Conservation (phyloP, 1,140 invertebrate species). For the Cydia strobilella region DNA sequence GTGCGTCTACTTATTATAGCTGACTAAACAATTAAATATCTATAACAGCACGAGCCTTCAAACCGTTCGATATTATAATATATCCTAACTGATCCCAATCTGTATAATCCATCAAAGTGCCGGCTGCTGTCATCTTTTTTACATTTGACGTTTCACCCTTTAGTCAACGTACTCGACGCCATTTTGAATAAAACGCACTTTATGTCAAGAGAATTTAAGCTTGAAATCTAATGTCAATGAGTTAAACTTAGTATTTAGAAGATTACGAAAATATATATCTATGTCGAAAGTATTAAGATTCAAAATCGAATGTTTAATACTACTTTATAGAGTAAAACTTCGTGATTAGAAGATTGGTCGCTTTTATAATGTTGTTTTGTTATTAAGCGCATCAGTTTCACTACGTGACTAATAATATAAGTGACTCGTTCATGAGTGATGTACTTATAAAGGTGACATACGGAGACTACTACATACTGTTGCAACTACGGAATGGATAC, state of each 20-base stretch:
- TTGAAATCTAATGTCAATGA: not conserved
- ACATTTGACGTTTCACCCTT: constrained; percentile 1
- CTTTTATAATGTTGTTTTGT: not conserved
- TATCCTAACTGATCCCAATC: not conserved
- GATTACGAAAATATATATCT: not conserved
- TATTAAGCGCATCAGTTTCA: not conserved
- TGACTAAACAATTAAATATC: constrained; percentile 7
- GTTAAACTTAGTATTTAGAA: not conserved
- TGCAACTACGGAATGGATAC: too few species aligned
- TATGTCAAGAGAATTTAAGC: not conserved
- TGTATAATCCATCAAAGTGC: not conserved
- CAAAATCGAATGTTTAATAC: not conserved
- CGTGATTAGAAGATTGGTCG: not conserved
- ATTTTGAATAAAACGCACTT: not conserved
- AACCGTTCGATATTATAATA: not conserved
- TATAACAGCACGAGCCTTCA: not conserved
- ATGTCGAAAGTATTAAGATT: not conserved
- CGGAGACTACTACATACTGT: too few species aligned
- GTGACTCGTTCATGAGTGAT: not conserved
- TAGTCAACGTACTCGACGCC: not conserved
- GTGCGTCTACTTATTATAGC: too few species aligned
- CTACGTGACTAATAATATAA: constrained; percentile 2
- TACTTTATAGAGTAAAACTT: not conserved
- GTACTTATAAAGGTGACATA: not conserved
- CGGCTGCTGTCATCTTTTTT: not conserved